Evolutionary conservation across 1,140 invertebrate genomes (phyloP), one percentile per base, ranked within the genome.

Genomic region (Heliconius nattereri): DNA sequence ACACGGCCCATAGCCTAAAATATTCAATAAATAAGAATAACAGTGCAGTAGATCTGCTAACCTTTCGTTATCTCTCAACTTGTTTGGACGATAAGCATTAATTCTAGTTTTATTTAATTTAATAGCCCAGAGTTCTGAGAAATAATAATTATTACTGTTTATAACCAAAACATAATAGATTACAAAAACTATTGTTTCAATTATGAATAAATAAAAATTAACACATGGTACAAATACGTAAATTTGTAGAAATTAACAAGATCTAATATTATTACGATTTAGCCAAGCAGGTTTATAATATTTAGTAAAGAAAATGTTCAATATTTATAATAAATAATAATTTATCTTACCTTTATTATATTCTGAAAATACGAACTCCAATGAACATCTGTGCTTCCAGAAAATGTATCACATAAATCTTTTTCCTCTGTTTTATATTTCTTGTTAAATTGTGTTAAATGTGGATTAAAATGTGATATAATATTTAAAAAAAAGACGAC

Each of bases 311-410:
- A 23, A 57, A 57, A 23, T 57, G 2, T 23, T 3, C 0, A 57
- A 8, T 57, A 20, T 23, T 23, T 8, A 57, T 57, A 57, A 23
- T 9, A 57, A 23, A 11, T 9, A 57, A 57, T 57, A 57, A 66
- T 66, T 66, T 11, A 11, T 66, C 60, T 66, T 66, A 66, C 60
- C 60, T 66, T 66, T 66, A 66, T 13, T 66, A 66, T 66, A 66
- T 66, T 66, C 26, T 66, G 13, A 66, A 66, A 26, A 29, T 29
- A 23, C 23, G 23, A 66, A 66, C 23, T 29, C 60, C 13, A 66
- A 66, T 66, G 29, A 29, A 66, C 60, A 66, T 66, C 23, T 66
- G 60, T 66, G 23, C 60, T 29, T 29, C 26, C 23, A 26, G 11
- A 66, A 66, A 66, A 26, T 29, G 26, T 66, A 29, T 66, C 60